Base-by-base conservation (phyloP, 2,888 invertebrate species). In the Cylindroiulus punctatus region DNA sequence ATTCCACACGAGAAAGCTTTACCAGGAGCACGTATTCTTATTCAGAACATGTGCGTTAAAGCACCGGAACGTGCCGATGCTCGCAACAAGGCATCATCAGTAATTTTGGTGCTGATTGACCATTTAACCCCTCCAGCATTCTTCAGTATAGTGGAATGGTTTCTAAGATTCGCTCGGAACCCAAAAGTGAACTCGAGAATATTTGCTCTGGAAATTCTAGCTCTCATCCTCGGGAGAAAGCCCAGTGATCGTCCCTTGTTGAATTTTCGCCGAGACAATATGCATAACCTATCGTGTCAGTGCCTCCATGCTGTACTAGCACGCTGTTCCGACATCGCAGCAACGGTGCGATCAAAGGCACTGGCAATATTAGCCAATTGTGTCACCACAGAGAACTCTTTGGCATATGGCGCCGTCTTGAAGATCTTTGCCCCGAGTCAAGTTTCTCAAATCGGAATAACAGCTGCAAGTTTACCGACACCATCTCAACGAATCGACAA, bases 281-380 rank as follows among this genome's bases (percentile, higher is more conserved):
- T 47, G 26, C 87, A 86, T 1, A 52, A 65, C 17, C 40, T 84
- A n/a, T 65, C 82, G 10, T 85, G 82, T 47, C 76, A 86, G 17
- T 88, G 93, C 12, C 89, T 94, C 87, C 92, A 91, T 22, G 92
- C 92, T 7, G 91, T 93, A 85, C 91, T 92, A 88, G 92, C 92
- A 82, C 92, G 93, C 76, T 92, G 92, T 86, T 89, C 91, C 86
- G 94, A 94, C 90, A 90, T 90, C 8, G 93, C 94, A 1, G 92
- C 93, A 88, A 91, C 93, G 88, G 92, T 95, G 76, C 92, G 95
- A 83, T 92, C 93, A 83, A 93, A 94, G 89, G 94, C 94, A 3
- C 92, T 95, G 88, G 90, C 91, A 4, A 91, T 93, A 17, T 91
- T 95, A 84, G 91, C 93, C 0, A 93, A 93, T 84, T 91, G 93